Conservation (phyloP, 1,140 invertebrate species). For the Apis mellifera region Amel_HAv3.1 CM009939.2:11688001-11688500, state of each 20-base stretch:
- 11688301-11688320: constrained; percentile 80
- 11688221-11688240: constrained; percentile 82
- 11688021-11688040: no score
- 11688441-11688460: no score
- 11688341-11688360: constrained; percentile 22
- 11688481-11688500: no score
- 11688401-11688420: background rate
- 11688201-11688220: constrained; percentile 76
- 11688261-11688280: constrained; percentile 78
- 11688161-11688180: constrained; percentile 33
- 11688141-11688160: constrained; percentile 34
- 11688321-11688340: constrained; percentile 79
- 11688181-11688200: constrained; percentile 56
- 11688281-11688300: constrained; percentile 81
- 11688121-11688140: background rate
- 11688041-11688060: no score
- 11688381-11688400: background rate
- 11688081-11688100: no score
- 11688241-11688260: constrained; percentile 81
- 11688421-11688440: no score
- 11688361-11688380: background rate
- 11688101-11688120: constrained; percentile 1
- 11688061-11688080: no score
- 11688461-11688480: no score
- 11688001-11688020: no score